Conservation (phyloP, 92 coral and sea anemone species). For the Palythoa grandis region DNA sequence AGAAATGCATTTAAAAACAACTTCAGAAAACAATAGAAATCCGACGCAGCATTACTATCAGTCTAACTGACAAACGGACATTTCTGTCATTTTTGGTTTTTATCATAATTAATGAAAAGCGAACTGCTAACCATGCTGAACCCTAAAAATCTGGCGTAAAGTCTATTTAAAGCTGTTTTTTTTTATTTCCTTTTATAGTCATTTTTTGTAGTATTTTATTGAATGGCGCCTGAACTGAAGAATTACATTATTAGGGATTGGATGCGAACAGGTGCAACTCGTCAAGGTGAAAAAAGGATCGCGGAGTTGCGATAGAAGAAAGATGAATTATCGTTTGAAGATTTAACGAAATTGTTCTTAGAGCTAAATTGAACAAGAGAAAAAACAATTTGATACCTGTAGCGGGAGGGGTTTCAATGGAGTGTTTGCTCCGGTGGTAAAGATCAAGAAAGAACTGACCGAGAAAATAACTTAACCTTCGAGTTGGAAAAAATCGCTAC, state of each 20-base stretch:
- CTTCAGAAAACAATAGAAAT: background rate
- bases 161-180: background rate
- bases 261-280: conserved; percentile 33
- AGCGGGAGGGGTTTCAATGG: conserved; percentile 25
- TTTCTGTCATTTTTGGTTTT: background rate
- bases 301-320: background rate
- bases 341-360: background rate
- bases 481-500: background rate
- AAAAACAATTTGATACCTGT: conserved; percentile 41
- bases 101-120: conserved; percentile 31
- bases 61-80: background rate
- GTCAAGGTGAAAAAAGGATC: background rate
- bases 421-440: background rate
- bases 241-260: background rate
- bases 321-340: background rate
- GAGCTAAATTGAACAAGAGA: conserved; percentile 14
- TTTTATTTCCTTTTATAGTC: conserved; percentile 37
- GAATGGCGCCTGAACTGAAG: conserved; percentile 8
- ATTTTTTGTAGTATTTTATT: conserved; percentile 2
- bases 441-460: background rate
- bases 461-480: background rate
- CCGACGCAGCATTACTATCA: background rate
- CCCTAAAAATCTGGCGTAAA: conserved; percentile 2
- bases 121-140: conserved; percentile 12
- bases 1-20: background rate